Conservation (phyloP, 2,797 vertebrate species). For the Lagorchestes hirsutus region DNA sequence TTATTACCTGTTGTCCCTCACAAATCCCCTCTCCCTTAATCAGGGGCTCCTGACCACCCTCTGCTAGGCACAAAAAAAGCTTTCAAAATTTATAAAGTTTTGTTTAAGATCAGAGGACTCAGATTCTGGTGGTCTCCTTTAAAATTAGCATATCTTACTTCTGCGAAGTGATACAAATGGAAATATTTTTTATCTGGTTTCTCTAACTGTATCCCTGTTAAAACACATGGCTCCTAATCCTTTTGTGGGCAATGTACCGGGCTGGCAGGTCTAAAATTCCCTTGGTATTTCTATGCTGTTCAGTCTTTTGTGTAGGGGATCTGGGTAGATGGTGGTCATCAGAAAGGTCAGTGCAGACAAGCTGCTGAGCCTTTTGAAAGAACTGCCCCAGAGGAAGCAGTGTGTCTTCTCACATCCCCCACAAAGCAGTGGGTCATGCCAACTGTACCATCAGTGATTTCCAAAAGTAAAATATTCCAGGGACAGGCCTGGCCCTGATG, state of each 20-base stretch:
- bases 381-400: not conserved
- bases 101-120: slow-evolving; percentile 33
- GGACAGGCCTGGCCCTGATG: not conserved
- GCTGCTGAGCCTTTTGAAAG: not conserved
- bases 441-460: not conserved
- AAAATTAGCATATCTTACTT: slow-evolving; percentile 26
- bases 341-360: not conserved
- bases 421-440: not conserved
- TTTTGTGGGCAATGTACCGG: not conserved
- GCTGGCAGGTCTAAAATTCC: not conserved
- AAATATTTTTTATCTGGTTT: slow-evolving; percentile 9
- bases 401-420: not conserved
- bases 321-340: not conserved
- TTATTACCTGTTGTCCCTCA: not conserved
- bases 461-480: not conserved
- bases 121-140: not conserved
- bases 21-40: not conserved
- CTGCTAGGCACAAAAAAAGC: not conserved
- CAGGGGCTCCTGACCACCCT: not conserved
- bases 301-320: not conserved
- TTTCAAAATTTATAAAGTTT: slow-evolving; percentile 6
- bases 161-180: not conserved
- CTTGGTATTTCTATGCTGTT: not conserved
- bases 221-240: not conserved
- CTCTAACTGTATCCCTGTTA: not conserved